Conservation (phyloP, 2,797 vertebrate genomes). For the Hemibagrus guttatus region DNA sequence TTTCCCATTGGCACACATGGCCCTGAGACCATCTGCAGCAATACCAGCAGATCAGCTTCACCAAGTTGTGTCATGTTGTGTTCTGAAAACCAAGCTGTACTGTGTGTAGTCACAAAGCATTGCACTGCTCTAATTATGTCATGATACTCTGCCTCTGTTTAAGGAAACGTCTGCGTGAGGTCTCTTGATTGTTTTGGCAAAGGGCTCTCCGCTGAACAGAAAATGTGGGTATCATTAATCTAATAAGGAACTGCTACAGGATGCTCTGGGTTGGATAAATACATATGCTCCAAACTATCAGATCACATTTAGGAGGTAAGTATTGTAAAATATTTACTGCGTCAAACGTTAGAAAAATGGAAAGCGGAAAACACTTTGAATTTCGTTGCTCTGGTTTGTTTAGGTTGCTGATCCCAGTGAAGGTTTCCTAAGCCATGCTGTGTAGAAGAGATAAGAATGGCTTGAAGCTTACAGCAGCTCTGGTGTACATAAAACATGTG, state of each 20-base stretch:
- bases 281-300: conserved; percentile 1
- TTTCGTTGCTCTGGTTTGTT: conserved; percentile 54
- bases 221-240: conserved; percentile 50
- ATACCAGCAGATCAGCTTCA: conserved; percentile 33
- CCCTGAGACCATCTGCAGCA: conserved; percentile 56
- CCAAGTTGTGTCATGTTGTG: conserved; percentile 49
- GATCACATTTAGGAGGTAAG: conserved; percentile 13
- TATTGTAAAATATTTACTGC: conserved; percentile 32
- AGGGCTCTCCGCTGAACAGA: conserved; percentile 37
- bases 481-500: conserved; percentile 54
- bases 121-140: conserved; percentile 53
- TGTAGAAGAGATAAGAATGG: conserved; percentile 58
- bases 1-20: conserved; percentile 57
- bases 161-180: conserved; percentile 45
- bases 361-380: conserved; percentile 44
- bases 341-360: conserved; percentile 44
- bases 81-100: conserved; percentile 45
- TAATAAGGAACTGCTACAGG: conserved; percentile 35
- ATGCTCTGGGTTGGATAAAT: conserved; percentile 16
- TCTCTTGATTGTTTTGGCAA: conserved; percentile 45
- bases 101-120: conserved; percentile 21
- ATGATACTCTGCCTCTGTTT: conserved; percentile 52
- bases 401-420: conserved; percentile 55
- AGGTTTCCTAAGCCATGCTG: conserved; percentile 56
- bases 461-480: conserved; percentile 57